A percentile compares a stretch with the other conserved stretches of the same genome.
phyloP scores from a whole-genome alignment of 2,797 vertebrate species.

The Clarias platycephalus region DNA sequence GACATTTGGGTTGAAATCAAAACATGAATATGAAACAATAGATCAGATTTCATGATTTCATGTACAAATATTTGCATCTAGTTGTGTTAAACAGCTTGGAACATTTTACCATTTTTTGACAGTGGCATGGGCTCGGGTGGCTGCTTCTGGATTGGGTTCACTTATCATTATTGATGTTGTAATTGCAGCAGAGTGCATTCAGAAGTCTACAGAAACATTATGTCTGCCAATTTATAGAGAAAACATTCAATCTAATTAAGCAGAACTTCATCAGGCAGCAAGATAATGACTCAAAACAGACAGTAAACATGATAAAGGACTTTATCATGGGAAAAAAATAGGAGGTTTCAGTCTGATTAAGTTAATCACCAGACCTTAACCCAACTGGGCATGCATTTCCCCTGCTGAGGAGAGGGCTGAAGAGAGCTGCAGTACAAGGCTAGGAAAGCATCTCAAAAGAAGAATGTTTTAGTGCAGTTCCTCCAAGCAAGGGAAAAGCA shows the following conservation, averaged over 20 bases:
- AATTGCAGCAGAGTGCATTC: slow-evolving; percentile 4
- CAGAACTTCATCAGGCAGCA: not conserved
- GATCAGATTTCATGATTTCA: not conserved
- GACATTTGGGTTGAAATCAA: not conserved
- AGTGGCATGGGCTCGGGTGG: not conserved
- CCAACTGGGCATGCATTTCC: not conserved
- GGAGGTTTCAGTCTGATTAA: not conserved
- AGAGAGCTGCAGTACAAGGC: not conserved
- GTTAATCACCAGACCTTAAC: not conserved
- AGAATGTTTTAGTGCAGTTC: not conserved
- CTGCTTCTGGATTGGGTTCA: not conserved
- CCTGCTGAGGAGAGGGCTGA: not conserved
- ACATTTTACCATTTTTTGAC: not conserved
- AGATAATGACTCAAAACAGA: not conserved
- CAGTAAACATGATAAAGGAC: not conserved
- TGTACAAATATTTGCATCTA: not conserved
- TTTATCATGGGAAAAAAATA: not conserved
- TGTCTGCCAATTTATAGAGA: not conserved
- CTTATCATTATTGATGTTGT: not conserved
- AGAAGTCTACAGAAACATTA: not conserved
- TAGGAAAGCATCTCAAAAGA: not conserved
- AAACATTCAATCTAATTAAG: not conserved
- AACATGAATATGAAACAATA: not conserved
- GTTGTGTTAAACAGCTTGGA: not conserved
- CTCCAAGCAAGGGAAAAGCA: not conserved